Percentiles rank a stretch among this genome's conserved stretches.
These are phyloP conservation scores for Propithecus coquereli DNA, from an alignment of 2,113 vertebrate genomes.

Conservation along the genomic window DNA sequence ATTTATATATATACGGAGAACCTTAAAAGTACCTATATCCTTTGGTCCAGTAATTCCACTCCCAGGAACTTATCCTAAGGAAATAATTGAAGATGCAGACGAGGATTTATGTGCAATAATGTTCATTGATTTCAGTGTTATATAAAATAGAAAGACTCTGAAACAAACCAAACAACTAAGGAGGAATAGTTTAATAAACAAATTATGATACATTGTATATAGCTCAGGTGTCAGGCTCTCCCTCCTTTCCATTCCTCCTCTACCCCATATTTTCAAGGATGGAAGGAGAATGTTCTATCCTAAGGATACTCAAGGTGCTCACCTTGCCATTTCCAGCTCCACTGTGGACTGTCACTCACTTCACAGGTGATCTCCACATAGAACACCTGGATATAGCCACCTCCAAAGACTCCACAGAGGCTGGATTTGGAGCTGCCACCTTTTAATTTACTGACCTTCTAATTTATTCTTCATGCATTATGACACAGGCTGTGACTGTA, in stretches of 20 bases:
- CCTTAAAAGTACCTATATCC: background rate
- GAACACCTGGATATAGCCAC: background rate
- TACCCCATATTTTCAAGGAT: background rate
- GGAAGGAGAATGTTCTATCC: background rate
- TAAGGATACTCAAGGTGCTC: background rate
- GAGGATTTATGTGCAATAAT: background rate
- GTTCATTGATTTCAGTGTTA: background rate
- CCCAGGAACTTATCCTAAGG: background rate
- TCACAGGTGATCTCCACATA: background rate
- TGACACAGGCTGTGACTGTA: background rate
- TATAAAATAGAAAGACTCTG: background rate
- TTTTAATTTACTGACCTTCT: background rate
- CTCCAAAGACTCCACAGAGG: background rate
- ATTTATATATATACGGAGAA: background rate
- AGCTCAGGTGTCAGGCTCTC: background rate
- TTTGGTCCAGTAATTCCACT: background rate
- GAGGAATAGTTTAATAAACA: background rate
- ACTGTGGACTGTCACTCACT: background rate
- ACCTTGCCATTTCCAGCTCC: no score
- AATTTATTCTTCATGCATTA: background rate
- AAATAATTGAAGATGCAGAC: background rate
- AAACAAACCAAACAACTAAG: background rate
- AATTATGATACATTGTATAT: background rate
- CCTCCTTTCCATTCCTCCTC: background rate
- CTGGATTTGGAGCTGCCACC: background rate